Conservation (phyloP, 2,113 vertebrate species). For the Hypomesus transpacificus region DNA sequence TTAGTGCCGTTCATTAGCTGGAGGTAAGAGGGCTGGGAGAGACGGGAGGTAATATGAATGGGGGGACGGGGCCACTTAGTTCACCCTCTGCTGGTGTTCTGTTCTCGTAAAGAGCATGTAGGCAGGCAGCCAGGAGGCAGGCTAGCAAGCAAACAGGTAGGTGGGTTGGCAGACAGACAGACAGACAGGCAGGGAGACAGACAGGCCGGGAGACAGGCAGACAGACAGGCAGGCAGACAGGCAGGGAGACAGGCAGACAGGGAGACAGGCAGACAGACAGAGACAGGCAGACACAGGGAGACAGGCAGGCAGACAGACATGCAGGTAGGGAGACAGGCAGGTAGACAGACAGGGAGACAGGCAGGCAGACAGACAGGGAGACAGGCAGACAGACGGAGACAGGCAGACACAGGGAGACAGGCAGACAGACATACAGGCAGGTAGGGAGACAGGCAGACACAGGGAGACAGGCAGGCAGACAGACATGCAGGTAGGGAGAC, state of each 20-base stretch:
- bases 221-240: not conserved
- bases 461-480: not conserved
- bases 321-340: not conserved
- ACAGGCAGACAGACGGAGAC: no score
- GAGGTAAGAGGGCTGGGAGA: conserved; percentile 10
- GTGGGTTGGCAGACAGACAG: not conserved
- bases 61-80: not conserved
- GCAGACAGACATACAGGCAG: not conserved
- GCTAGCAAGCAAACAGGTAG: not conserved
- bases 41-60: not conserved
- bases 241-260: not conserved
- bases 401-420: not conserved
- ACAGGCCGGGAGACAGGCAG: not conserved
- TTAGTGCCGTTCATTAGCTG: conserved; percentile 40
- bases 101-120: not conserved
- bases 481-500: no score
- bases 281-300: not conserved
- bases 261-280: not conserved
- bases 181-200: not conserved
- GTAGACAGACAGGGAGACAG: not conserved
- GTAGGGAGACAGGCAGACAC: not conserved
- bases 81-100: conserved; percentile 1
- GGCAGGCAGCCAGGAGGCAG: not conserved
- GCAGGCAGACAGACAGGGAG: not conserved
- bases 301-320: not conserved